These are phyloP conservation scores for Erynnis tages DNA, from an alignment of 2,888 invertebrate genomes.

Conservation along the genomic window DNA sequence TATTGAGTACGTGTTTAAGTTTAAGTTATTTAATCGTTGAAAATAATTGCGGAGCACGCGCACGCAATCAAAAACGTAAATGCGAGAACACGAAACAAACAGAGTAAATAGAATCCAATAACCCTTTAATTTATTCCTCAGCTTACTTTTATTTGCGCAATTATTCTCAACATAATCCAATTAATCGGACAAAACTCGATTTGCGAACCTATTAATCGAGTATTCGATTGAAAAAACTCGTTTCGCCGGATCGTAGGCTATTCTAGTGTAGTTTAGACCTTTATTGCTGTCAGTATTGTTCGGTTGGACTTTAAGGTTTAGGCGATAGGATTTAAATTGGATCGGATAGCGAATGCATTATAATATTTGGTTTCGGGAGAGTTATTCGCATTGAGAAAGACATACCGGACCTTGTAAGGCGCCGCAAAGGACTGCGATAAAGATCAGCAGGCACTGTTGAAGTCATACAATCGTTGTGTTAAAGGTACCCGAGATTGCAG, in stretches of 20 bases:
- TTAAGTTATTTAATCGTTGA: neutral
- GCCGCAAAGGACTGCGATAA: constrained; percentile 58
- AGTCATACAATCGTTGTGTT: constrained; percentile 40
- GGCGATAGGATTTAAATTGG: constrained; percentile 1
- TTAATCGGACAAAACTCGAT: constrained; percentile 24
- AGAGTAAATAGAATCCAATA: constrained; percentile 6
- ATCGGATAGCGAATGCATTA: constrained; percentile 12
- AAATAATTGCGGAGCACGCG: neutral
- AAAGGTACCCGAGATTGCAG: constrained; percentile 11
- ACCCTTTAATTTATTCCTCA: constrained; percentile 15
- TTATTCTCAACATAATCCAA: constrained; percentile 27
- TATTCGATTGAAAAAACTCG: constrained; percentile 24
- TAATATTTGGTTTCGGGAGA: constrained; percentile 26
- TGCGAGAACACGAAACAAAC: constrained; percentile 5
- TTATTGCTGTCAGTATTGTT: neutral
- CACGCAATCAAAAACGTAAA: neutral
- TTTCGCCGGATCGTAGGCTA: constrained; percentile 10
- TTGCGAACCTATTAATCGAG: constrained; percentile 24
- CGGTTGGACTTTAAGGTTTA: neutral
- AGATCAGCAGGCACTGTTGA: constrained; percentile 51
- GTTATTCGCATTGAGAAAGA: constrained; percentile 45
- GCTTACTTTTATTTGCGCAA: constrained; percentile 24
- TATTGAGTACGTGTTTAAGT: neutral
- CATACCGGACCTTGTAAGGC: constrained; percentile 58
- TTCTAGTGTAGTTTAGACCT: constrained; percentile 4